Conservation (phyloP, 2,113 vertebrate species). For the Xerus inauris region DNA sequence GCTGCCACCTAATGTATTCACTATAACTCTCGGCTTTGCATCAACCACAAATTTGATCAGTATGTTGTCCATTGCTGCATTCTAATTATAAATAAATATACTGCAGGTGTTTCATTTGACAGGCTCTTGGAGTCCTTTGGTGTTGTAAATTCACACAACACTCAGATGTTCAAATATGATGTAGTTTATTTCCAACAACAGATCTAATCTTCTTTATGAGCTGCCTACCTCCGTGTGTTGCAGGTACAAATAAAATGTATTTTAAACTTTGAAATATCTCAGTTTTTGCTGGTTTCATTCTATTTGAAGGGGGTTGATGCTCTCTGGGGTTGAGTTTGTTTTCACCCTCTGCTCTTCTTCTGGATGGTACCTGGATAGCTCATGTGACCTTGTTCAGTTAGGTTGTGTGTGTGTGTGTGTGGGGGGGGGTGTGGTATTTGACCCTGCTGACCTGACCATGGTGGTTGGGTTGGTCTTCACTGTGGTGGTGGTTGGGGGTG, state of each 20-base stretch:
- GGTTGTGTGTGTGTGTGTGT: neutral
- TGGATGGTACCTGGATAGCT: neutral
- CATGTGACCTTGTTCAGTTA: neutral
- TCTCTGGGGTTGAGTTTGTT: neutral
- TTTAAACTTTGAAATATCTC: neutral
- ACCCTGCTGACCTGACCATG: neutral
- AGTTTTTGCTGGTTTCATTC: neutral
- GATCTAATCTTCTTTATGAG: constrained; percentile 6
- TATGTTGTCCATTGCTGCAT: constrained; percentile 68
- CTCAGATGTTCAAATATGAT: constrained; percentile 56
- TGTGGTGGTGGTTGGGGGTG: neutral
- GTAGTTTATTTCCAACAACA: constrained; percentile 49
- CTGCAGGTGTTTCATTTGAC: constrained; percentile 76
- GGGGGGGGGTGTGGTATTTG: neutral
- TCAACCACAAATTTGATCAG: constrained; percentile 65
- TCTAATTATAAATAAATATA: constrained; percentile 74
- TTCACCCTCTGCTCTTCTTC: neutral
- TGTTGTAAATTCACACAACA: constrained; percentile 1
- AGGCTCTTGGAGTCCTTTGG: constrained; percentile 52
- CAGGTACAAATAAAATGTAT: constrained; percentile 23
- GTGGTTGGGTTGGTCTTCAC: neutral
- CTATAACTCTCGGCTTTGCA: constrained; percentile 22
- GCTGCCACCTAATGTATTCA: constrained; percentile 6
- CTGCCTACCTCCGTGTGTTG: neutral
- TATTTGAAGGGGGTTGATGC: neutral